phyloP scores from a whole-genome alignment of 2,888 invertebrate species.

The Chesias legatella region DNA sequence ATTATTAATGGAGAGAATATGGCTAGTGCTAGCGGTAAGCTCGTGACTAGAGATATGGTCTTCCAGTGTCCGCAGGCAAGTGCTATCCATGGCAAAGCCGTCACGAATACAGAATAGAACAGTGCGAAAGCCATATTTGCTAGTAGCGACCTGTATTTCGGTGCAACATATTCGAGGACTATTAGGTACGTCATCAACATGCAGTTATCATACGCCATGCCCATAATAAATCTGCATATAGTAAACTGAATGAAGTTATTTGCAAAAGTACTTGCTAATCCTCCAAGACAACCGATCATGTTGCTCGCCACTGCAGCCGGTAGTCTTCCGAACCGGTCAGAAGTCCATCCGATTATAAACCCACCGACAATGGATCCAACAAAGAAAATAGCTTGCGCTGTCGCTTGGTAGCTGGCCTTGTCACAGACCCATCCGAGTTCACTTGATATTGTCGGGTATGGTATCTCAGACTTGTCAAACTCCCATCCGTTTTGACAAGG shows the following conservation, averaged over 20 bases:
- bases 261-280: conserved; percentile 44
- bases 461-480: conserved; percentile 54
- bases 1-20: conserved; percentile 46
- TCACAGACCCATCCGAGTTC: conserved; percentile 59
- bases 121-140: conserved; percentile 49
- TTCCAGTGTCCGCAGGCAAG: conserved; percentile 56
- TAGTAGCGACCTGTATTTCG: conserved; percentile 52
- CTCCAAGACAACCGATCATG: conserved; percentile 47
- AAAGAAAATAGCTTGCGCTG: conserved; percentile 56
- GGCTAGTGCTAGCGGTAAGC: conserved; percentile 46
- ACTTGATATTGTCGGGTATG: conserved; percentile 56
- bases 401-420: conserved; percentile 54
- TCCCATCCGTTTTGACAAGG: conserved; percentile 58
- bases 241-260: conserved; percentile 46
- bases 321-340: conserved; percentile 54
- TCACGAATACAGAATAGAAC: conserved; percentile 47
- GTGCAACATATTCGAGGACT: conserved; percentile 54
- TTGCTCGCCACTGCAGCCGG: conserved; percentile 47
- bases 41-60: conserved; percentile 49
- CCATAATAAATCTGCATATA: conserved; percentile 49
- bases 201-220: conserved; percentile 56
- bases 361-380: conserved; percentile 53
- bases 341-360: conserved; percentile 49
- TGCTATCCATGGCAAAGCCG: conserved; percentile 49
- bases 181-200: conserved; percentile 55